A percentile compares a stretch with the other conserved stretches of the same genome.
These are phyloP conservation scores for Calidris pugnax DNA, from an alignment of 2,113 vertebrate species.

Conservation along the genomic window DNA sequence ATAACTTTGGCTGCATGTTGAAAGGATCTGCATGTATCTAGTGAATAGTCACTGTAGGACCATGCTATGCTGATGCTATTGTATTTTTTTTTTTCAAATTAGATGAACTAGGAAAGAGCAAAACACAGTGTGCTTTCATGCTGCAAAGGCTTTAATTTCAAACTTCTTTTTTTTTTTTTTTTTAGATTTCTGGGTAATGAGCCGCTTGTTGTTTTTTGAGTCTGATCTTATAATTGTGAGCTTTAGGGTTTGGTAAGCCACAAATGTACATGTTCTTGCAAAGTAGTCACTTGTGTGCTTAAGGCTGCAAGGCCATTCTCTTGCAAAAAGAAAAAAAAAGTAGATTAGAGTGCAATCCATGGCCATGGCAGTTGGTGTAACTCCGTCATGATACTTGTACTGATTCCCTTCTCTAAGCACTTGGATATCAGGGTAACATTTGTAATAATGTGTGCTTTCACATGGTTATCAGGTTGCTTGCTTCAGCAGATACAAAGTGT, in stretches of 20 bases:
- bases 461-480: neutral
- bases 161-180: neutral
- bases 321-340: neutral
- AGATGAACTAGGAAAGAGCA: neutral
- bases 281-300: neutral
- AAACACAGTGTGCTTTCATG: neutral
- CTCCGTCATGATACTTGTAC: neutral
- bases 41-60: neutral
- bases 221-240: neutral
- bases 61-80: neutral
- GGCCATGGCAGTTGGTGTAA: neutral
- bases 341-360: neutral
- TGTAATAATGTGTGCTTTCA: neutral
- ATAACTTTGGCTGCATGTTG: neutral
- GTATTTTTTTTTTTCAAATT: neutral
- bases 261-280: neutral
- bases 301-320: neutral
- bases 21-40: neutral
- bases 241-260: slow-evolving; percentile 34
- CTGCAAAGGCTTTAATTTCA: neutral
- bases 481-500: neutral
- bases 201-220: neutral
- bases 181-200: neutral
- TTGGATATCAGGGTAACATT: neutral
- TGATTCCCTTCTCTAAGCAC: neutral